phyloP scores from a whole-genome alignment of 2,797 vertebrate species.

The Acipenser ruthenus region DNA sequence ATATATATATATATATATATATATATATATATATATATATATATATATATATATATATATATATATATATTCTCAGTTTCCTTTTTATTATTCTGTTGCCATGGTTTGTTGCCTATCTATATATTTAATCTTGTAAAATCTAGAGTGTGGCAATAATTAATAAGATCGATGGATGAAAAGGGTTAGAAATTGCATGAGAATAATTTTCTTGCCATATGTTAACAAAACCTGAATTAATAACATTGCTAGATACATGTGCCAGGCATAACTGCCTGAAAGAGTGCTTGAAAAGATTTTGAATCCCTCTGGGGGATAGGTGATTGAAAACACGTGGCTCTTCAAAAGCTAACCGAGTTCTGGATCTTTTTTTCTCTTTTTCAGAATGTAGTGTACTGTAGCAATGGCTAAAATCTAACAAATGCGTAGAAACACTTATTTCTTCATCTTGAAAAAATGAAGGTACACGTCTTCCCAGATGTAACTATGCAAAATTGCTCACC shows the following conservation, averaged over 20 bases:
- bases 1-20: no score
- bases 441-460: no score
- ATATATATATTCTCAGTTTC: not conserved
- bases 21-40: no score
- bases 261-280: slow-evolving; percentile 5
- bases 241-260: slow-evolving; percentile 1
- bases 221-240: not conserved
- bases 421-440: no score
- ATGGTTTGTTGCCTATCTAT: not conserved
- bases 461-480: no score
- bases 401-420: no score
- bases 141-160: not conserved
- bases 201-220: not conserved
- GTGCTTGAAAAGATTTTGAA: slow-evolving; percentile 16
- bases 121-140: not conserved
- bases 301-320: slow-evolving; percentile 19
- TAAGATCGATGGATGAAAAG: not conserved
- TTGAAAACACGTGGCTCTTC: slow-evolving; percentile 19
- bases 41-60: no score
- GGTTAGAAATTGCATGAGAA: not conserved
- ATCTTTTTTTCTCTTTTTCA: not conserved
- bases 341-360: not conserved
- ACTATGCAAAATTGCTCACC: not conserved
- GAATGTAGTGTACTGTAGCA: no score
- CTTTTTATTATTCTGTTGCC: not conserved